Percentiles rank a stretch among this genome's conserved stretches.
Conservation (phyloP, 2,888 invertebrate genomes). For the Erynnis tages region DNA sequence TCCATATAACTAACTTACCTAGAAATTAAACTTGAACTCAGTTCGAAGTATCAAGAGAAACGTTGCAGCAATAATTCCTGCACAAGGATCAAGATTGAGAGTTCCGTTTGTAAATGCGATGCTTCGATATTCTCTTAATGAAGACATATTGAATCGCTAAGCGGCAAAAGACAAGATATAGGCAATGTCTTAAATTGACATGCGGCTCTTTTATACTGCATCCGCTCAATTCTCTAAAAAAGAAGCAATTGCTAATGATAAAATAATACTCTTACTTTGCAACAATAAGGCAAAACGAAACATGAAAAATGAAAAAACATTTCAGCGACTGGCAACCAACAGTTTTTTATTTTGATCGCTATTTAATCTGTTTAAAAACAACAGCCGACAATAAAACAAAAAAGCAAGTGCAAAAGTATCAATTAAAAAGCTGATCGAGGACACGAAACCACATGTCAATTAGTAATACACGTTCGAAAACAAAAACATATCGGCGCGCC, state of each 20-base stretch:
- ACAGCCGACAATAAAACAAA: neutral
- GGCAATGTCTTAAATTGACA: constrained; percentile 76
- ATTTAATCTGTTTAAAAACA: neutral
- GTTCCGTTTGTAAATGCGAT: constrained; percentile 71
- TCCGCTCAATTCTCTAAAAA: constrained; percentile 28
- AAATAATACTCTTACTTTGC: constrained; percentile 23
- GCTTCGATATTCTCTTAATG: constrained; percentile 77
- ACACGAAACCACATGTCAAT: constrained; percentile 69
- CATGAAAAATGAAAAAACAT: neutral
- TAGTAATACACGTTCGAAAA: constrained; percentile 55
- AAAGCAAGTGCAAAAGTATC: constrained; percentile 37
- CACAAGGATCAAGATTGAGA: constrained; percentile 73
- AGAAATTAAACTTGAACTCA: constrained; percentile 34
- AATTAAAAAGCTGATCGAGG: constrained; percentile 51
- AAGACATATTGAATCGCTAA: constrained; percentile 81
- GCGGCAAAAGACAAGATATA: constrained; percentile 72
- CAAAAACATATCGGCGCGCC: constrained; percentile 58
- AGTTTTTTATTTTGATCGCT: constrained; percentile 3
- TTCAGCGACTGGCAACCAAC: constrained; percentile 1
- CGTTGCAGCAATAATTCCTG: constrained; percentile 59
- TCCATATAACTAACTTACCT: constrained; percentile 5
- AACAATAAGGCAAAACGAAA: constrained; percentile 16
- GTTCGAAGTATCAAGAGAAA: constrained; percentile 49
- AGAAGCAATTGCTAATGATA: constrained; percentile 28
- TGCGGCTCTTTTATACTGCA: constrained; percentile 58